Base-by-base conservation (phyloP, 2,888 invertebrate genomes). In the Drosophila tanythrix region DNA sequence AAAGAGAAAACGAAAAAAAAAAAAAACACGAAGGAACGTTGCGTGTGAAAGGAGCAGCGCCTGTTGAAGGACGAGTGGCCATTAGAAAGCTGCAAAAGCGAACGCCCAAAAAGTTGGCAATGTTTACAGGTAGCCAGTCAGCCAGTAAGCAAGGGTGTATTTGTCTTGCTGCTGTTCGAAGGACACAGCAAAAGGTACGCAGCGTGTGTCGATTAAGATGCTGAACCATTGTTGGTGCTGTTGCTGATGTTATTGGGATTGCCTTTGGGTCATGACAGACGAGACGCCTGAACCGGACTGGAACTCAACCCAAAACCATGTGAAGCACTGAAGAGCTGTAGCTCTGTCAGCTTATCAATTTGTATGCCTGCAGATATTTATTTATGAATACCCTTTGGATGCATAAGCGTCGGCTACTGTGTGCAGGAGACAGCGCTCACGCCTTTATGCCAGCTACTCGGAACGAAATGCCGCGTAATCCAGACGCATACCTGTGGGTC, bases 291-390 rank as follows among this genome's bases (percentile, higher is more conserved):
- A 33, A 38, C 43, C 51, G 55, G 58, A 66, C 63, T 40, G 75
- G 57, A 25, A 35, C 51, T 36, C 55, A 48, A 21, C 53, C 46
- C 38, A 25, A 29, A 31, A 46, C 56, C 59, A 36, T 35, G 21
- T 29, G 27, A 46, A 63, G n/a, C 40, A 50, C 29, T 57, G 68
- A 58, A 65, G 67, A 63, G 35, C 73, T 38, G 38, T 31, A 27
- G 64, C 48, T 25, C 67, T 38, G 85, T 76, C 83, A 82, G 88
- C 89, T 85, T 85, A 85, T 89, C 85, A 86, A 86, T 89, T 86
- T 86, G 89, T 87, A 78, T 84, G 85, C 85, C 89, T 77, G 88
- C 84, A 89, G 89, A 86, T 86, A 86, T 86, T 86, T 86, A 86
- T 89, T 86, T 86, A 89, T 86, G 85, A 86, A 89, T 86, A 86